Percentiles rank a stretch among this genome's conserved stretches.
Conservation (phyloP, 2,888 invertebrate species). For the Schrankia costaestrigalis region DNA sequence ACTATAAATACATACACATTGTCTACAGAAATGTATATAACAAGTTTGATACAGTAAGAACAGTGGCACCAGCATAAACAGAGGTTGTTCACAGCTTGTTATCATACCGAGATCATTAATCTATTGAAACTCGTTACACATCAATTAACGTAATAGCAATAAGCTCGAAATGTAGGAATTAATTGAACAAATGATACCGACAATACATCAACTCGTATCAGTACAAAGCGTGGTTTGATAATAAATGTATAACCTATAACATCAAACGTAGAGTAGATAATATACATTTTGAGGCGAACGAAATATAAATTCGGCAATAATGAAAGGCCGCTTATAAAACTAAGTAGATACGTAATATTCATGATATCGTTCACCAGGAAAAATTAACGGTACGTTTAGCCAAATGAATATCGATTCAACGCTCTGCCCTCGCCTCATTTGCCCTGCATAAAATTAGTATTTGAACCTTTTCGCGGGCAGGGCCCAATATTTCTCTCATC, state of each 20-base stretch:
- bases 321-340: constrained; percentile 36
- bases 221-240: background rate
- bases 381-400: constrained; percentile 67
- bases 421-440: constrained; percentile 64
- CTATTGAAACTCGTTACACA: constrained; percentile 8
- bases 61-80: no score
- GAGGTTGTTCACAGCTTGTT: constrained; percentile 9
- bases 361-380: constrained; percentile 59
- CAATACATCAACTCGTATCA: constrained; percentile 3
- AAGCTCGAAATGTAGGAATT: constrained; percentile 11
- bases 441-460: constrained; percentile 75
- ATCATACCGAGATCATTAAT: constrained; percentile 10
- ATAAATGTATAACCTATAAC: no score
- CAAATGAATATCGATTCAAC: constrained; percentile 73
- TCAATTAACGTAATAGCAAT: constrained; percentile 11
- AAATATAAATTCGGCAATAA: constrained; percentile 34
- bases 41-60: no score
- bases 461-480: constrained; percentile 62
- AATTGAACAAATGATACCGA: constrained; percentile 12
- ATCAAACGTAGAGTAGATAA: constrained; percentile 7
- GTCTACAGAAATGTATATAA: no score
- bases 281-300: constrained; percentile 13
- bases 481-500: constrained; percentile 67
- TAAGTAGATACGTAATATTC: constrained; percentile 54
- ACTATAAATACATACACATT: no score